These are phyloP conservation scores for Apostichopus leukothele DNA, from an alignment of 53 echinoderm and acorn worm genomes.

Conservation along the genomic window DNA sequence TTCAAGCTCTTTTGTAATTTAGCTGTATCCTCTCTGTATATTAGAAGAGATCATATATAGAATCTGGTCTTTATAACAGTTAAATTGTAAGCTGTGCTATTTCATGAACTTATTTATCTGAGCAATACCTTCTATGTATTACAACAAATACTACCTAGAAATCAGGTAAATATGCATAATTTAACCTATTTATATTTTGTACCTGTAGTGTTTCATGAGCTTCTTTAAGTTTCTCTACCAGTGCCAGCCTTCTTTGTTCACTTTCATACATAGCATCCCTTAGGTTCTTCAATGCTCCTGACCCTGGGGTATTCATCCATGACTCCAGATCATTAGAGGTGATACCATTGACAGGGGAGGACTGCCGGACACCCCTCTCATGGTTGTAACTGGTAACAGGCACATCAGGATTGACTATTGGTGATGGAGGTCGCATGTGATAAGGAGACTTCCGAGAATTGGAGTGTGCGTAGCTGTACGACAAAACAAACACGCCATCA, in stretches of 20 bases:
- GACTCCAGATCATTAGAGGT: slow-evolving; percentile 46
- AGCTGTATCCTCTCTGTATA: too few relatives aligned
- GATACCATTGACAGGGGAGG: neutral
- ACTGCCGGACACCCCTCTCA: slow-evolving; percentile 3
- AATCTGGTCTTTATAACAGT: too few relatives aligned
- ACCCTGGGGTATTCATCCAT: slow-evolving; percentile 55
- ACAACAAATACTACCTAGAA: too few relatives aligned
- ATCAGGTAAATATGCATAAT: too few relatives aligned
- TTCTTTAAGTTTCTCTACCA: slow-evolving; percentile 94
- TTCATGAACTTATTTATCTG: too few relatives aligned
- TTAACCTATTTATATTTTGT: neutral
- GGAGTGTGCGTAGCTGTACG: slow-evolving; percentile 40
- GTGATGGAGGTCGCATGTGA: slow-evolving; percentile 49
- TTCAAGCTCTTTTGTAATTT: too few relatives aligned
- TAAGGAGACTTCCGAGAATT: slow-evolving; percentile 63
- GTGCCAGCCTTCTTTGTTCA: slow-evolving; percentile 81
- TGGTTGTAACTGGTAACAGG: slow-evolving; percentile 6
- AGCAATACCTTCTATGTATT: too few relatives aligned
- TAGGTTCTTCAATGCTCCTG: slow-evolving; percentile 69
- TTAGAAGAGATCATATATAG: too few relatives aligned
- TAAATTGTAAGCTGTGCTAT: too few relatives aligned
- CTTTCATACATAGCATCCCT: slow-evolving; percentile 99
- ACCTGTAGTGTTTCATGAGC: slow-evolving; percentile 97
- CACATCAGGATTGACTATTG: slow-evolving; percentile 37
- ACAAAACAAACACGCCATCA: neutral